Conservation (phyloP, 2,888 invertebrate genomes). For the Mesopsocus fuscifrons region DNA sequence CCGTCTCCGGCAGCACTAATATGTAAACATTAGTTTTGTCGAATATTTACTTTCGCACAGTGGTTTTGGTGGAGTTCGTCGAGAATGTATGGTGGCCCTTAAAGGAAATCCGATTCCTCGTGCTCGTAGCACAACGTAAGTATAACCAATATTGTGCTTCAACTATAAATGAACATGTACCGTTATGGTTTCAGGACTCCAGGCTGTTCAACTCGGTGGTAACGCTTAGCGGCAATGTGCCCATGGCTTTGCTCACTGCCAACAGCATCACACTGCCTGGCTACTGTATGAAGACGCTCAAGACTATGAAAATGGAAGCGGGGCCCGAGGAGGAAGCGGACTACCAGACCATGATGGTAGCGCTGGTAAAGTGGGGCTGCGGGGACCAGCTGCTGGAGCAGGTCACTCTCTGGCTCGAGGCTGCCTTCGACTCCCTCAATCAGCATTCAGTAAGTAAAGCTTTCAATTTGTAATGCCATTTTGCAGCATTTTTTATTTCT, state of each 20-base stretch:
- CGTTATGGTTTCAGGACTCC: conserved; percentile 2
- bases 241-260: not conserved
- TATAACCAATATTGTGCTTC: too few relatives aligned
- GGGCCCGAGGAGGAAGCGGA: conserved; percentile 11
- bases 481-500: too few relatives aligned
- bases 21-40: too few relatives aligned
- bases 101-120: too few relatives aligned
- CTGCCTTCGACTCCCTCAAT: conserved; percentile 17
- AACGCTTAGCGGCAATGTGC: conserved; percentile 1
- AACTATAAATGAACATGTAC: too few relatives aligned
- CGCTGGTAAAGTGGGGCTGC: conserved; percentile 18
- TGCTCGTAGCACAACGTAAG: too few relatives aligned
- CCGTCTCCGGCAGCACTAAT: too few relatives aligned
- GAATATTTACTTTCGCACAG: too few relatives aligned
- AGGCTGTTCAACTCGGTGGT: not conserved
- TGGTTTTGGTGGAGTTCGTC: too few relatives aligned
- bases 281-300: conserved; percentile 9
- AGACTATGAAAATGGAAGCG: conserved; percentile 9
- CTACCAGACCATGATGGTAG: conserved; percentile 14
- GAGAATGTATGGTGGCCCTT: too few relatives aligned
- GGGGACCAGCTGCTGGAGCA: conserved; percentile 18
- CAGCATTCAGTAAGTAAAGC: conserved; percentile 18
- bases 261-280: conserved; percentile 8
- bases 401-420: conserved; percentile 18
- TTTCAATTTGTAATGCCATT: conserved; percentile 12